Base-by-base conservation (phyloP, 2,113 vertebrate species). In the Engystomops pustulosus region DNA sequence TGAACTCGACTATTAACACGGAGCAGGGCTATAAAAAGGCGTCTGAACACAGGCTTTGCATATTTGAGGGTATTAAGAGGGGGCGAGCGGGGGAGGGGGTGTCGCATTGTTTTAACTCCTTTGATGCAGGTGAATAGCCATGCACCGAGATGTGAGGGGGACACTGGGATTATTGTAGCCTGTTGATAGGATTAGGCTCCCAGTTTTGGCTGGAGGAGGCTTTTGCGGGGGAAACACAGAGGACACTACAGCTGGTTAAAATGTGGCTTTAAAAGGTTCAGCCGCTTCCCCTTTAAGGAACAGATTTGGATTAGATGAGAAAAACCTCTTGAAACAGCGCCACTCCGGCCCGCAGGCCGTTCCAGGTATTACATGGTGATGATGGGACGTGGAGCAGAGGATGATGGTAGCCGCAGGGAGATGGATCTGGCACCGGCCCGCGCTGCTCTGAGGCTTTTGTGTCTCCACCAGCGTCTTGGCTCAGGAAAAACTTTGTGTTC, bases 71-170 rank as follows among this genome's bases (percentile, higher is more conserved):
- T 60, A 58, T 78, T 78, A 78, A 15, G 30, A 25, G 34, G 27
- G 20, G n/a, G 15, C 11, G 44, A 23, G 23, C 20, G 23, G 20
- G 18, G 75, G 75, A 11, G 0, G 30, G 74, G 49, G 5, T 3
- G 30, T 9, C 2, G 51, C 47, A 78, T 78, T 78, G 51, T 78
- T 78, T 78, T 60, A 78, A 78, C 75, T 58, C 34, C 51, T 60
- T 78, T 78, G 75, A 78, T 78, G 75, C 51, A 78, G 53, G 75
- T 77, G 75, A 77, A 58, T 38, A 38, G 27, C 44, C 8, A n/a
- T 32, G 25, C 25, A 18, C 36, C 17, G 12, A 76, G 6, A 78
- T 36, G 74, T 12, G 49, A 55, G 51, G 34, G 8, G 34, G 49
- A 76, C 74, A 76, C 30, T 6, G 72, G 74, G 72, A 75, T 75